Base-by-base conservation (phyloP, 2,113 vertebrate genomes). In the Saimiri boliviensis region DNA sequence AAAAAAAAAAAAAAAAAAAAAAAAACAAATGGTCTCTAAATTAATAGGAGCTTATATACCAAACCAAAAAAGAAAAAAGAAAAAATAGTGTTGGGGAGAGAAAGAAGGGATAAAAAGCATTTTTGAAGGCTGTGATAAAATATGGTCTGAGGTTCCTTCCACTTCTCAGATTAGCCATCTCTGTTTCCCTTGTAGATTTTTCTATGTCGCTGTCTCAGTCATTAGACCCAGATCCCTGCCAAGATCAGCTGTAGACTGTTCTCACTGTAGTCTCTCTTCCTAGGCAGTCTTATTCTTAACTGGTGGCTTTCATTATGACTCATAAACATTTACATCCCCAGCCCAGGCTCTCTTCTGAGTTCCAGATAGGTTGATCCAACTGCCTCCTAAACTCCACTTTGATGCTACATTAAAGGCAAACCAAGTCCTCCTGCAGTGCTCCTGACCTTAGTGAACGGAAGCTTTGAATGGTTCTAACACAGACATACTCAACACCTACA, bases 1-100 rank as follows among this genome's bases (percentile, higher is more conserved):
- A 92, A 96, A 91, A 23, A 85, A 93, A 90, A 94, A 54, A 47
- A 47, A 47, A n/a, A n/a, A n/a, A 68, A 68, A 2, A n/a, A 63
- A 77, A 30, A 79, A 70, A n/a, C n/a, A n/a, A 47, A 9, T 1
- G n/a, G 25, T 82, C 35, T 93, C 20, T 56, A 84, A 74, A 85
- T 94, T 60, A 71, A 83, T 25, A 91, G 32, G 30, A n/a, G 16
- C 71, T 81, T 13, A 47, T 71, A n/a, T 81, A 8, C 5, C 37
- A 2, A 11, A 86, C 86, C 14, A 80, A 35, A 79, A 5, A 13
- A 32, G 20, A 45, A 21, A 54, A n/a, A 68, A 68, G 6, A n/a
- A 63, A 77, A 30, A 79, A 70, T 2, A 8, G 30, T 45, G 76
- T 30, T 3, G 17, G 42, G 40, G 3, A 85, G 16, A 52, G 32